Evolutionary conservation across 1,140 invertebrate genomes (phyloP).

Genomic region (Bathynomus jamesi): DNA sequence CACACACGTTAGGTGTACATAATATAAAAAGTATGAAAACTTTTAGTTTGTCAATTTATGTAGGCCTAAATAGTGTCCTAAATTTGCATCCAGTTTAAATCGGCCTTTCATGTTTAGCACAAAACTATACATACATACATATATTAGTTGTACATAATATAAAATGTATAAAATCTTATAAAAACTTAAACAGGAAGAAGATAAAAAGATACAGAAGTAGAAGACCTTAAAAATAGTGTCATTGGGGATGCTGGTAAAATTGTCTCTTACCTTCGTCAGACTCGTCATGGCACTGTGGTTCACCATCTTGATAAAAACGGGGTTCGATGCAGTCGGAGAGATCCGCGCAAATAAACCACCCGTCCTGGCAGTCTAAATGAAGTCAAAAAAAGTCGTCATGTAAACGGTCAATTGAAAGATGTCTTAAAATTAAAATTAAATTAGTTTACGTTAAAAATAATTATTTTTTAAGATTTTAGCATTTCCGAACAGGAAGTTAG

Average conservation of each 20-base stretch:
- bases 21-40: no score
- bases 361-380: background rate
- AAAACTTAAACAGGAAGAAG: background rate
- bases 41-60: no score
- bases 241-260: no score
- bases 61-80: no score
- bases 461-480: no score
- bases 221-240: background rate
- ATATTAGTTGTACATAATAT: background rate
- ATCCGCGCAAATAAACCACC: background rate
- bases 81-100: no score
- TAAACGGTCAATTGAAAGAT: background rate
- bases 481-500: no score
- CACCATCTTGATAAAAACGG: background rate
- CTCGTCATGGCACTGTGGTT: background rate
- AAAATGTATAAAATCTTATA: background rate
- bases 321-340: background rate
- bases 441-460: no score
- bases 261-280: background rate
- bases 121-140: background rate
- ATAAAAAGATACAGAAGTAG: background rate
- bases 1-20: no score
- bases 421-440: no score
- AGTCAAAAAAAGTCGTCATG: background rate
- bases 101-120: no score